A percentile compares a stretch with the other conserved stretches of the same genome.
phyloP scores from a whole-genome alignment of 2,113 vertebrate species.

The Hippoglossus stenolepis region DNA sequence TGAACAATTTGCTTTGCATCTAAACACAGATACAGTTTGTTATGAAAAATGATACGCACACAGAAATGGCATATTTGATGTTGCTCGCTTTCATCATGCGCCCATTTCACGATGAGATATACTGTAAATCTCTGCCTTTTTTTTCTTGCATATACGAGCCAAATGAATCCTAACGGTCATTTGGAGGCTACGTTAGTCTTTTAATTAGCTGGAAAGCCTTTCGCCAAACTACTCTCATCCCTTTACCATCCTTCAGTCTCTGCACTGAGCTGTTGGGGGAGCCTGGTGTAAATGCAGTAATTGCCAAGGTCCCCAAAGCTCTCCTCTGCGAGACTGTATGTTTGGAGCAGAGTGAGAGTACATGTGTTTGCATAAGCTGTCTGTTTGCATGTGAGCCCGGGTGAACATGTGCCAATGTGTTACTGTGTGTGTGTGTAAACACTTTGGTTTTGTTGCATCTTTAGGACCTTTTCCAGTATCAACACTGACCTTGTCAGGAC shows the following conservation, averaged over 20 bases:
- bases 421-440: not conserved
- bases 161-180: constrained; percentile 68
- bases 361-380: not conserved
- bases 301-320: constrained; percentile 51
- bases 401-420: not conserved
- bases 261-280: constrained; percentile 28
- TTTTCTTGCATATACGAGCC: constrained; percentile 22
- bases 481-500: not conserved
- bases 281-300: constrained; percentile 59
- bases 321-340: not conserved
- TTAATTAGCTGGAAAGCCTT: constrained; percentile 77
- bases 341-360: not conserved
- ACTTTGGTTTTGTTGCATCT: not conserved
- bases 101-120: constrained; percentile 46
- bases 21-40: constrained; percentile 31
- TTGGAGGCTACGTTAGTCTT: constrained; percentile 65
- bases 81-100: constrained; percentile 29
- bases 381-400: not conserved
- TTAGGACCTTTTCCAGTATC: not conserved
- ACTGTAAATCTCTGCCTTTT: constrained; percentile 49
- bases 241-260: constrained; percentile 57
- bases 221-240: constrained; percentile 59
- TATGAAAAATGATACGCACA: constrained; percentile 17
- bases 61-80: constrained; percentile 37
- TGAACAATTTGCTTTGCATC: constrained; percentile 23